A percentile compares a stretch with the other conserved stretches of the same genome.
Evolutionary conservation across 2,888 invertebrate species (phyloP).

Genomic region (Megastigmus dorsalis): DNA sequence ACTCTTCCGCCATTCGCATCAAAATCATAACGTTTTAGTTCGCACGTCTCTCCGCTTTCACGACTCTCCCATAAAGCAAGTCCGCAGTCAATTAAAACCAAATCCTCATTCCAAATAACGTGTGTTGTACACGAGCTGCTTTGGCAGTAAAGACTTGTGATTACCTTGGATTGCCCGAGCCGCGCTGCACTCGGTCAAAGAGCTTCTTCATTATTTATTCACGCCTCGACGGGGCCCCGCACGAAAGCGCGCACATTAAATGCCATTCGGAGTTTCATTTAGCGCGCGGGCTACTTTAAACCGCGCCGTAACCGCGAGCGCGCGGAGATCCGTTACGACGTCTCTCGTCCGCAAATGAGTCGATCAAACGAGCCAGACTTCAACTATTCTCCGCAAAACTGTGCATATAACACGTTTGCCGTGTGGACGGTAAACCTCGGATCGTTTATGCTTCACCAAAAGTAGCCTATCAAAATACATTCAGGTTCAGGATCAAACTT

Average conservation of each 20-base stretch:
- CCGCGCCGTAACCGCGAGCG: conserved; percentile 41
- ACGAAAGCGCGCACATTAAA: conserved; percentile 38
- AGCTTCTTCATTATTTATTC: conserved; percentile 45
- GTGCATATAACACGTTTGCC: conserved; percentile 16
- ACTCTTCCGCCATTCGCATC: too few species aligned
- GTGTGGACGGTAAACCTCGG: conserved; percentile 13
- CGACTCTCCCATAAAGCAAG: too few species aligned
- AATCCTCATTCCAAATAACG: too few species aligned
- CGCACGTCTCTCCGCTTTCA: too few species aligned
- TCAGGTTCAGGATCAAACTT: not conserved
- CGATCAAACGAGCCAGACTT: conserved; percentile 31
- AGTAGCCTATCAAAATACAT: not conserved
- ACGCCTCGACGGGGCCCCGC: conserved; percentile 23
- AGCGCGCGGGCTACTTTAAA: conserved; percentile 49
- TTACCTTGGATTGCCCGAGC: too few species aligned
- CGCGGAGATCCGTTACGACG: conserved; percentile 44
- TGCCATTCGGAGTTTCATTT: conserved; percentile 49
- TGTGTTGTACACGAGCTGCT: too few species aligned
- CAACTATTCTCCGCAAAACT: conserved; percentile 15
- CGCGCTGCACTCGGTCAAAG: too few species aligned
- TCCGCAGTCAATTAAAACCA: too few species aligned
- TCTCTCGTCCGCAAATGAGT: conserved; percentile 43
- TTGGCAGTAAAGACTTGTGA: too few species aligned
- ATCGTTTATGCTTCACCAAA: not conserved
- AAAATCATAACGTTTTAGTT: too few species aligned